Evolutionary conservation across 2,113 vertebrate genomes (phyloP).

Genomic region (Scophthalmus maximus): DNA sequence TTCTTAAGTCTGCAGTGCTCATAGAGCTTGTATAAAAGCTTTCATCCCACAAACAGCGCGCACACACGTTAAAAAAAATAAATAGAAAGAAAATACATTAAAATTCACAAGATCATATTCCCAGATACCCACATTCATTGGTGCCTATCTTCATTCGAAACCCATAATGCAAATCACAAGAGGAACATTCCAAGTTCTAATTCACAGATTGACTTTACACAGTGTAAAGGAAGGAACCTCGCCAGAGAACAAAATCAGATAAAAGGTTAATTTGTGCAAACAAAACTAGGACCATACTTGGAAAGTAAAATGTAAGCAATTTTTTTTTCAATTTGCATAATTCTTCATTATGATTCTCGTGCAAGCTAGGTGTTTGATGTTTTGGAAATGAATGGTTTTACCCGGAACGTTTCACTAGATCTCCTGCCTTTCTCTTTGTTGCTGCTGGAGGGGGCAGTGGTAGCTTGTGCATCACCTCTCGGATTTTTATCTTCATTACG

Average conservation of each 20-base stretch:
- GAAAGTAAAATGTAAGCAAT: background rate
- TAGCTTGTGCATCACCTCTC: background rate
- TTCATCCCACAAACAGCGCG: conserved; percentile 39
- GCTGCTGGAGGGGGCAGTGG: background rate
- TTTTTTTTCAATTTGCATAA: conserved; percentile 16
- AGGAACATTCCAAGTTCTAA: conserved; percentile 17
- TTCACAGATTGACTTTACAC: background rate
- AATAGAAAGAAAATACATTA: conserved; percentile 58
- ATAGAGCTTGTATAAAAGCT: conserved; percentile 65
- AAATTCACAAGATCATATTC: conserved; percentile 28
- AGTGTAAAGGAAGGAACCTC: background rate
- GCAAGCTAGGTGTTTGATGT: background rate
- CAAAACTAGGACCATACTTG: background rate
- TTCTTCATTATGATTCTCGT: conserved; percentile 2
- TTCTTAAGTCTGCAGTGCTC: conserved; percentile 28
- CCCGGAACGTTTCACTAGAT: background rate
- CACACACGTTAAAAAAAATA: conserved; percentile 57
- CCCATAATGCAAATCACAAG: conserved; percentile 15
- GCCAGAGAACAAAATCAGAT: conserved; percentile 3
- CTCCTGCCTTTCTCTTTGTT: conserved; percentile 9
- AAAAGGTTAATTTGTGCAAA: background rate
- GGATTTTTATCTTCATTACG: conserved; percentile 27
- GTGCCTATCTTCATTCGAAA: conserved; percentile 30
- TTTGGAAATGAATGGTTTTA: conserved; percentile 1
- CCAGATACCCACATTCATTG: conserved; percentile 67